A percentile compares a stretch with the other conserved stretches of the same genome.
phyloP scores from a whole-genome alignment of 2,797 vertebrate genomes.

The Fundulus diaphanus region DNA sequence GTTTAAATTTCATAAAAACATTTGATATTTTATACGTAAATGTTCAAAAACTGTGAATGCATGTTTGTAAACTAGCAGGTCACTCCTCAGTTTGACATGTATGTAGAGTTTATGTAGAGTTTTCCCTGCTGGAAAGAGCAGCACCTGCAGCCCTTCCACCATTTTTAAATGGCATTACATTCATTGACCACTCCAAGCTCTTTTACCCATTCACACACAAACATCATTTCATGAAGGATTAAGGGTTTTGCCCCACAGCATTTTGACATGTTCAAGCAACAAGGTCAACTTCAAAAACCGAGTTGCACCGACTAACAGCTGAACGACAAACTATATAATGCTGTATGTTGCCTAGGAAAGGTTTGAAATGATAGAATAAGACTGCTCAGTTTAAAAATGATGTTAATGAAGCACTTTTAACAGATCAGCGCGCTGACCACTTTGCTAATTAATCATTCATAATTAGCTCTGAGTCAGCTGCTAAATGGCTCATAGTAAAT shows the following conservation, averaged over 20 bases:
- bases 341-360: not conserved
- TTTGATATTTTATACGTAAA: not conserved
- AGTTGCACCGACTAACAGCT: not conserved
- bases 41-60: not conserved
- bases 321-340: not conserved
- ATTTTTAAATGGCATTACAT: not conserved
- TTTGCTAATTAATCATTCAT: conserved; percentile 43
- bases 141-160: not conserved
- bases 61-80: not conserved
- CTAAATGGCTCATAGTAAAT: conserved; percentile 32
- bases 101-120: not conserved
- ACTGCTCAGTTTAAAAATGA: conserved; percentile 5
- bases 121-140: not conserved
- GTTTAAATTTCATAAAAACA: not conserved
- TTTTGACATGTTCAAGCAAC: not conserved
- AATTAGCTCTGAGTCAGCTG: conserved; percentile 46
- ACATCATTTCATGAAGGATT: not conserved
- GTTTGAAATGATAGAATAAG: not conserved
- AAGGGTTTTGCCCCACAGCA: not conserved
- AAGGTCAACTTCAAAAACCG: not conserved
- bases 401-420: conserved; percentile 33
- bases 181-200: not conserved
- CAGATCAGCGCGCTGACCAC: conserved; percentile 11
- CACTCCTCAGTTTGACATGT: not conserved
- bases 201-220: too few relatives aligned